Base-by-base conservation (phyloP, 2,888 invertebrate species). In the Drosophila limbata region DNA sequence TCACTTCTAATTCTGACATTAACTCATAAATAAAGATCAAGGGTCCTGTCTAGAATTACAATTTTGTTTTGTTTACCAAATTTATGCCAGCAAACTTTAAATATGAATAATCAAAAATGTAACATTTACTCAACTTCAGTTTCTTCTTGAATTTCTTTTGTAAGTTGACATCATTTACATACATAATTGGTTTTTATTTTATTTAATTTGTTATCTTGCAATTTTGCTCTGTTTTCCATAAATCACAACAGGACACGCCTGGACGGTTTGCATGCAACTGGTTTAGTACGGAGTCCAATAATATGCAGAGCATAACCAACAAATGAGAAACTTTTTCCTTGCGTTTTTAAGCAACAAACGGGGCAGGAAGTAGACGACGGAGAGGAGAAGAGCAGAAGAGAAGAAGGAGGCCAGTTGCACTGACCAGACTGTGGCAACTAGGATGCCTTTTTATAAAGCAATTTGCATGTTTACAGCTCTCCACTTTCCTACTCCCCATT, bases 361-460 rank as follows among this genome's bases (percentile, higher is more conserved):
- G 13, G 25, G n/a, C 21, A 11, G 9, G 10, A 10, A 11, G 21
- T 11, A 13, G 37, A 35, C 11, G 37, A 35, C 11, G 31, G 9
- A 3, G 35, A 5, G 25, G 28, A 25, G 8, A 5, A 4, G 25
- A 25, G 25, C n/a, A n/a, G 25, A 25, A 4, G 25, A 0, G 25
- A 4, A 25, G 8, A 6, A 25, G 25, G 8, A 28, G 28, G n/a
- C 42, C 15, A 35, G 55, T 33, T 66, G 64, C 62, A 75, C 28
- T 25, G 42, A 19, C 25, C 11, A 42, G 51, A 21, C 28, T n/a
- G 44, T n/a, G 44, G 57, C 17, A 65, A 40, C 66, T 52, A 37
- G 61, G 62, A 64, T 69, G 67, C 61, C 68, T 66, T 76, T 76
- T 79, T 79, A 67, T 73, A 79, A 79, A 67, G 67, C 79, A 79